Conservation (phyloP, 2,888 invertebrate species). For the Panopea generosa region DNA sequence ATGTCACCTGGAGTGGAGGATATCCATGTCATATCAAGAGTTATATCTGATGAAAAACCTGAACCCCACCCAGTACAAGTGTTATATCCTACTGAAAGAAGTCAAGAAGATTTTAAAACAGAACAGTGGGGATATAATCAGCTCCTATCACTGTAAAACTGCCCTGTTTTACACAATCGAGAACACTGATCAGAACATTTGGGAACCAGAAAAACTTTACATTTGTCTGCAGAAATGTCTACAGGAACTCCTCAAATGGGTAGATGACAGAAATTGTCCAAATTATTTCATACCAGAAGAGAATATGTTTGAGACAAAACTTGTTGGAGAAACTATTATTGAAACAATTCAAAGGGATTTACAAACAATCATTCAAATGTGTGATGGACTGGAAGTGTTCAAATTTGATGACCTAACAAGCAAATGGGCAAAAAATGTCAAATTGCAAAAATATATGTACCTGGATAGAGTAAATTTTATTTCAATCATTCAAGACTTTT, state of each 20-base stretch:
- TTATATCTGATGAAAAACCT: conserved; percentile 26
- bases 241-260: background rate
- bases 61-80: conserved; percentile 21
- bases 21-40: conserved; percentile 27
- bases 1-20: conserved; percentile 24
- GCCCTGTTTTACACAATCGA: conserved; percentile 11
- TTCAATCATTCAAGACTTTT: background rate
- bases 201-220: conserved; percentile 3
- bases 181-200: background rate
- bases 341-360: no score
- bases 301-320: conserved; percentile 19
- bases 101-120: conserved; percentile 21
- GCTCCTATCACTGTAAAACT: conserved; percentile 26
- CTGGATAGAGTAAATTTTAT: no score
- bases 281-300: conserved; percentile 21
- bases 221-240: background rate
- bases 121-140: conserved; percentile 3
- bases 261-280: conserved; percentile 11
- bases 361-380: no score
- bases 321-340: no score
- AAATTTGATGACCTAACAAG: no score
- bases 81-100: conserved; percentile 35
- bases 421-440: no score
- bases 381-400: no score
- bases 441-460: no score